phyloP scores from a whole-genome alignment of 2,888 invertebrate species.

The Rhyacophila evoluta region DNA sequence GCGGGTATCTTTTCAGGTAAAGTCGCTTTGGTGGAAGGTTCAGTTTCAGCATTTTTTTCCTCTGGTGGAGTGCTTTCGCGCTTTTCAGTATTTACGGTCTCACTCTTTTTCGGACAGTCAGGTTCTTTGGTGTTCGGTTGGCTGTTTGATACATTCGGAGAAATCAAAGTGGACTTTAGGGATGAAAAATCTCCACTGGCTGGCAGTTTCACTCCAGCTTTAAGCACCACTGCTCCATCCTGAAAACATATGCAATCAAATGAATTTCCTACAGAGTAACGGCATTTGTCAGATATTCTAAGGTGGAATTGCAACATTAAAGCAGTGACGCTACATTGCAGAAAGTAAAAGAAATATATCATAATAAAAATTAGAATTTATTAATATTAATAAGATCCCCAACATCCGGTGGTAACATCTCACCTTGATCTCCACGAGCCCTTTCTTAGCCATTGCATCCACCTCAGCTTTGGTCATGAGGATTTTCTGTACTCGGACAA shows the following conservation, averaged over 20 bases:
- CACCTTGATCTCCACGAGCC: slow-evolving; percentile 74
- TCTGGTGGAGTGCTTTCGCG: neutral
- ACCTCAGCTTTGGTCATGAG: slow-evolving; percentile 77
- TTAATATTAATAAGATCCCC: too few species aligned
- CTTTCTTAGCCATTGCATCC: slow-evolving; percentile 75
- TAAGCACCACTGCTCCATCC: slow-evolving; percentile 69
- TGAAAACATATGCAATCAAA: slow-evolving; percentile 57
- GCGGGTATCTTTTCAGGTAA: neutral
- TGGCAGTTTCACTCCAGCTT: slow-evolving; percentile 66
- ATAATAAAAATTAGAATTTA: neutral
- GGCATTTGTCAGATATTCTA: too few species aligned
- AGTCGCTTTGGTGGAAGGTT: neutral
- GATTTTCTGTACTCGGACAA: slow-evolving; percentile 75
- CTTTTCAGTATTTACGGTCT: neutral
- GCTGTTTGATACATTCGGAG: neutral
- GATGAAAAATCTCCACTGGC: slow-evolving; percentile 58
- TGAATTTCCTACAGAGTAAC: too few species aligned
- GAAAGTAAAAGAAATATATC: neutral
- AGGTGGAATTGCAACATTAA: too few species aligned
- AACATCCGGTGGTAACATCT: too few species aligned
- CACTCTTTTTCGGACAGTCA: neutral
- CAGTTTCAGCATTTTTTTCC: neutral
- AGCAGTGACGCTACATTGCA: too few species aligned
- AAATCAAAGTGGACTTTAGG: slow-evolving; percentile 58
- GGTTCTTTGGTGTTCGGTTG: neutral